These are phyloP conservation scores for Oscheius sp. DNA, from an alignment of 2,888 invertebrate genomes.

Conservation along the genomic window DNA sequence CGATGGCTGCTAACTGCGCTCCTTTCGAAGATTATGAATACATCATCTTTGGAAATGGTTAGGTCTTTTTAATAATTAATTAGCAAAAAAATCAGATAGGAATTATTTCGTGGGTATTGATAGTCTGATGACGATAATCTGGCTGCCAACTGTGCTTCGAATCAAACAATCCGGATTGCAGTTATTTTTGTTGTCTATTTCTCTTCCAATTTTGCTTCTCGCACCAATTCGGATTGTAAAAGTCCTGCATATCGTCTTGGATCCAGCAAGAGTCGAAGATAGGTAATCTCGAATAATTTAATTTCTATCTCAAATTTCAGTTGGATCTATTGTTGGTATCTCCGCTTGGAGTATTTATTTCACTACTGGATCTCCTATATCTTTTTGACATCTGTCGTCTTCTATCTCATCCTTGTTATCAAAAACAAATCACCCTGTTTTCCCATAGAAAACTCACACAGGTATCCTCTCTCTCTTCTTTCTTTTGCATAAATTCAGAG, in stretches of 20 bases:
- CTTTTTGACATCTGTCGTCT: not conserved
- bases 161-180: not conserved
- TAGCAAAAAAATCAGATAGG: too few relatives aligned
- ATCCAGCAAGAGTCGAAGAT: constrained; percentile 20
- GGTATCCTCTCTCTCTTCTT: not conserved
- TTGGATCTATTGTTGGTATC: constrained; percentile 17
- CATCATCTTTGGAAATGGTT: constrained; percentile 17
- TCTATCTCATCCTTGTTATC: not conserved
- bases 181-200: not conserved
- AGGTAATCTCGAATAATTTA: not conserved
- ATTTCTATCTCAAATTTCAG: not conserved
- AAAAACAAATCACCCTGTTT: constrained; percentile 1
- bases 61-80: not conserved
- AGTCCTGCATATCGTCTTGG: constrained; percentile 10
- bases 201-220: not conserved
- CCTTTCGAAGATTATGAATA: constrained; percentile 27
- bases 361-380: constrained; percentile 4
- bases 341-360: constrained; percentile 11
- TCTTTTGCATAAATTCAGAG: not conserved
- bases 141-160: not conserved
- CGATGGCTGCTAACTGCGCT: too few relatives aligned
- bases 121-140: not conserved
- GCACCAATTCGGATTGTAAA: not conserved
- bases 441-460: not conserved
- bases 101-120: constrained; percentile 7